Conservation (phyloP, 2,797 vertebrate genomes). For the Acestrorhynchus altus region DNA sequence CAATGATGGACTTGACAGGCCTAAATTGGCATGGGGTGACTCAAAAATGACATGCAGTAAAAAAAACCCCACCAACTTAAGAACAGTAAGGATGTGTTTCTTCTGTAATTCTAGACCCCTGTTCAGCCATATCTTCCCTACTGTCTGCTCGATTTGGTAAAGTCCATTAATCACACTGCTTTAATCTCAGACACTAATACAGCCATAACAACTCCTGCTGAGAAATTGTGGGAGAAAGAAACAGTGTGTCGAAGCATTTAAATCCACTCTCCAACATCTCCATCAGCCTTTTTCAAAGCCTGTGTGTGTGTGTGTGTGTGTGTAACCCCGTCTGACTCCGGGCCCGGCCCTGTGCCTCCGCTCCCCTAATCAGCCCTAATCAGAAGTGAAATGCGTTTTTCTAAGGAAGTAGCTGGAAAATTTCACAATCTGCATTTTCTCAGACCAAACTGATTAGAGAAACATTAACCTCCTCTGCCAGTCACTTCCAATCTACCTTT, state of each 20-base stretch:
- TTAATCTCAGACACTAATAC: constrained; percentile 35
- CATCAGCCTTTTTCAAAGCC: neutral
- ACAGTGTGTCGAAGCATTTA: constrained; percentile 7
- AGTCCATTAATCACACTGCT: constrained; percentile 34
- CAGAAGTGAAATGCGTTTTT: constrained; percentile 89
- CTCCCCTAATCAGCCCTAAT: constrained; percentile 79
- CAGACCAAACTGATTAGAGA: constrained; percentile 86
- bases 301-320: constrained; percentile 29
- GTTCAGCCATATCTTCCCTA: constrained; percentile 11
- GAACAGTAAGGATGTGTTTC: neutral
- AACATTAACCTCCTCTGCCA: constrained; percentile 87
- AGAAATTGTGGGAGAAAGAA: neutral
- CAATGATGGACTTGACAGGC: too few species aligned
- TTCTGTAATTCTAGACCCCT: neutral
- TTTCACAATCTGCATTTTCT: constrained; percentile 88
- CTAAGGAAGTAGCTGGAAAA: constrained; percentile 88
- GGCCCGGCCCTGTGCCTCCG: constrained; percentile 63
- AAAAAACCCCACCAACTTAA: too few species aligned
- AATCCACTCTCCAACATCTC: constrained; percentile 9
- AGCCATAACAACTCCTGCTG: constrained; percentile 1
- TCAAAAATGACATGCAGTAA: too few species aligned
- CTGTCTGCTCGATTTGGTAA: constrained; percentile 21
- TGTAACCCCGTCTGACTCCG: constrained; percentile 65
- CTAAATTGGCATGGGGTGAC: too few species aligned
- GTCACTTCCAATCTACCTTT: constrained; percentile 88